Percentiles rank a stretch among this genome's conserved stretches.
Conservation (phyloP, 2,888 invertebrate species). For the Alitta virens region DNA sequence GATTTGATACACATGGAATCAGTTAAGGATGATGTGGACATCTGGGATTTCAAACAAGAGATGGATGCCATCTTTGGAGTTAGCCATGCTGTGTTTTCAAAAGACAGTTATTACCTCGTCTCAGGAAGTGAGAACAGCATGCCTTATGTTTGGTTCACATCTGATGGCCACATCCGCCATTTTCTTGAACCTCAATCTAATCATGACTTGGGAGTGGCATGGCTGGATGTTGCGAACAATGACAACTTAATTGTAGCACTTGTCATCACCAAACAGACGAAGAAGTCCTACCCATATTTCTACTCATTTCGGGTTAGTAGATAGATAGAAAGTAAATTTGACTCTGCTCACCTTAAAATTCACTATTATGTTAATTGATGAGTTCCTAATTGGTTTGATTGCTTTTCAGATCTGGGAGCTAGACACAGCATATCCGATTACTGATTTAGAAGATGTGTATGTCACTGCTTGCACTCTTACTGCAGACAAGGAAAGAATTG, state of each 20-base stretch:
- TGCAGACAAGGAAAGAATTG: slow-evolving; percentile 9
- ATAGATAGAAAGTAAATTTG: too few relatives aligned
- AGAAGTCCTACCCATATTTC: slow-evolving; percentile 3
- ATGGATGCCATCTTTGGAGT: slow-evolving; percentile 10
- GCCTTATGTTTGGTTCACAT: slow-evolving; percentile 18
- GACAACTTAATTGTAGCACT: slow-evolving; percentile 20
- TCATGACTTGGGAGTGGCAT: slow-evolving; percentile 18
- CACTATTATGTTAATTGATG: too few relatives aligned
- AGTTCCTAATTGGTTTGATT: too few relatives aligned
- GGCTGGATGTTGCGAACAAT: slow-evolving; percentile 17
- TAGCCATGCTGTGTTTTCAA: neutral
- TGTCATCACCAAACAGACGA: slow-evolving; percentile 4
- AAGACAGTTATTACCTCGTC: slow-evolving; percentile 7
- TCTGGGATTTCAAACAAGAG: neutral
- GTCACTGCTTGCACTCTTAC: slow-evolving; percentile 11
- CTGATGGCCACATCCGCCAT: neutral
- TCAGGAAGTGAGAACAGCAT: slow-evolving; percentile 8
- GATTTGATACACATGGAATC: neutral
- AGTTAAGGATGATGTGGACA: neutral
- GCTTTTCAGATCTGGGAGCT: slow-evolving; percentile 7
- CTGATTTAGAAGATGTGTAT: neutral
- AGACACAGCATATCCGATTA: slow-evolving; percentile 5
- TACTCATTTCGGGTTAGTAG: slow-evolving; percentile 16
- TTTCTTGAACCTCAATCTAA: slow-evolving; percentile 7
- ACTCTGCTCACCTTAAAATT: too few relatives aligned